A percentile compares a stretch with the other conserved stretches of the same genome.
These are phyloP conservation scores for Branchinecta lindahli DNA, from an alignment of 1,140 invertebrate genomes.

Conservation along the genomic window DNA sequence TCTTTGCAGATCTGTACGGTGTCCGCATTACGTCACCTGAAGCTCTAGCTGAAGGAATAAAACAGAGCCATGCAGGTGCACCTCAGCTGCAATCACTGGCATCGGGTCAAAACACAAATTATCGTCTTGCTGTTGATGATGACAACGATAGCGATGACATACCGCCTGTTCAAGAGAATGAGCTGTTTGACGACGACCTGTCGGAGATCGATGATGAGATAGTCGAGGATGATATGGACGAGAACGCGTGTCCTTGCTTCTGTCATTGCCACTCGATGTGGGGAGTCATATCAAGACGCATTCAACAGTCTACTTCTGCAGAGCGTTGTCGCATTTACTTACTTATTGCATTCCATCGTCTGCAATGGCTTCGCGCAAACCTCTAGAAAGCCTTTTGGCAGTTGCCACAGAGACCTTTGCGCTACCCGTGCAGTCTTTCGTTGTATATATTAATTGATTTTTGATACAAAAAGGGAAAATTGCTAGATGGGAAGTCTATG, in stretches of 20 bases:
- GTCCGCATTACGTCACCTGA: not conserved
- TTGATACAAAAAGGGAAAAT: not conserved
- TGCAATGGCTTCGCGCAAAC: not conserved
- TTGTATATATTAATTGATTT: not conserved
- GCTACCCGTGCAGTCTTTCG: slow-evolving; percentile 5
- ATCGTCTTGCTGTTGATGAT: too few relatives aligned
- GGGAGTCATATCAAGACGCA: not conserved
- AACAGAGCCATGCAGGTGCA: too few relatives aligned
- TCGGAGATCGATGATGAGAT: too few relatives aligned
- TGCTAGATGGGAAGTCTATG: not conserved
- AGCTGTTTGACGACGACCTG: too few relatives aligned
- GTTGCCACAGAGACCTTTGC: not conserved
- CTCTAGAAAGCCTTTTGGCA: not conserved
- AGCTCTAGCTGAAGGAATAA: not conserved
- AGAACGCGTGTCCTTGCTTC: too few relatives aligned
- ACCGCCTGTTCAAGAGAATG: too few relatives aligned
- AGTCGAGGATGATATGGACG: too few relatives aligned
- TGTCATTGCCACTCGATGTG: not conserved
- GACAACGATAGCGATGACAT: too few relatives aligned
- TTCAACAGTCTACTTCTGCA: not conserved
- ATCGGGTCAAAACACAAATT: too few relatives aligned
- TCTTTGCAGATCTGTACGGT: slow-evolving; percentile 2
- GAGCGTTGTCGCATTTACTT: not conserved
- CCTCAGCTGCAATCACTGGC: too few relatives aligned
- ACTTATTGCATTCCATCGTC: not conserved